Percentiles rank a stretch among this genome's conserved stretches.
phyloP scores from a whole-genome alignment of 2,113 vertebrate species.

The Nerophis ophidion region DNA sequence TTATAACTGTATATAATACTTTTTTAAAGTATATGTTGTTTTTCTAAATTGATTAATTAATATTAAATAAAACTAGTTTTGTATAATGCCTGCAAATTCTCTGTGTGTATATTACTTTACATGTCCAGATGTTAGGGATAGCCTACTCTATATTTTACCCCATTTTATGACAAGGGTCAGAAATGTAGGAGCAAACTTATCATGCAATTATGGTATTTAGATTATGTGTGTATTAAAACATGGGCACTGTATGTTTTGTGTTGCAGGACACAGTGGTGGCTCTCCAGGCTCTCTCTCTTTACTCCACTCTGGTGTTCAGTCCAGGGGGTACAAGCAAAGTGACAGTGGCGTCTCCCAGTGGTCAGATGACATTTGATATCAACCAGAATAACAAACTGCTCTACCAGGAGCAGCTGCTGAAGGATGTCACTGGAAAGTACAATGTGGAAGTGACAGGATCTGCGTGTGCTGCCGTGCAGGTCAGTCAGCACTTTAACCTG shows the following conservation, averaged over 20 bases:
- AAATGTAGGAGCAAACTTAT: no score
- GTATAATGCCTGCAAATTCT: no score
- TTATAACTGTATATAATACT: no score
- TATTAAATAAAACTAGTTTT: no score
- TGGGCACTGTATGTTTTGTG: conserved; percentile 7
- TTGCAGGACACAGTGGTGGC: conserved; percentile 79
- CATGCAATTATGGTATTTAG: no score
- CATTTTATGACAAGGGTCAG: no score
- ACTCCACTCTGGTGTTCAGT: conserved; percentile 58
- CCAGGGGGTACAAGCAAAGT: conserved; percentile 41
- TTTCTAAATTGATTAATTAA: no score
- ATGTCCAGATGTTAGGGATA: no score
- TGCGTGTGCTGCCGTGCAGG: conserved; percentile 70
- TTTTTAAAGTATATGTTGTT: no score
- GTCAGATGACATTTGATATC: conserved; percentile 66
- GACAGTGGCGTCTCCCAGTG: conserved; percentile 48
- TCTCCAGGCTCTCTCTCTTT: conserved; percentile 79
- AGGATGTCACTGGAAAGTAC: conserved; percentile 59
- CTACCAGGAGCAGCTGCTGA: conserved; percentile 72
- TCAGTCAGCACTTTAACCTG: conserved; percentile 29
- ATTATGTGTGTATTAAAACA: not conserved
- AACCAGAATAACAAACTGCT: conserved; percentile 75
- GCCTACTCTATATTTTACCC: no score
- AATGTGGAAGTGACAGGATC: conserved; percentile 65
- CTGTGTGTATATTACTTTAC: no score